These are phyloP conservation scores for Matsumyia berberina DNA, from an alignment of 2,888 invertebrate species.

Conservation along the genomic window DNA sequence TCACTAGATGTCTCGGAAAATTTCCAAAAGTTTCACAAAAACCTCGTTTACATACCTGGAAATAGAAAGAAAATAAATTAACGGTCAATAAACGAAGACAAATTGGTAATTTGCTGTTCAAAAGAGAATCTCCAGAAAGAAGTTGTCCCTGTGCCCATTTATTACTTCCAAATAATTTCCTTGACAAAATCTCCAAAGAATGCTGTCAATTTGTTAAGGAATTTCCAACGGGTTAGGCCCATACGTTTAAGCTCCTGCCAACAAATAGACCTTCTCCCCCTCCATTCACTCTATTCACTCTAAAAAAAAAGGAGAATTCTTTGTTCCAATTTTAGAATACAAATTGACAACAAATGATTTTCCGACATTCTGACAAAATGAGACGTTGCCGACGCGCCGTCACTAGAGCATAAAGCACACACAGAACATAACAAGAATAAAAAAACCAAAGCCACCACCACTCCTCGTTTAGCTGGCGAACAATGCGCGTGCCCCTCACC, in stretches of 20 bases:
- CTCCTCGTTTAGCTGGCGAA: neutral
- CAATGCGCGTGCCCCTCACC: slow-evolving; percentile 2
- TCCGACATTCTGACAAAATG: slow-evolving; percentile 44
- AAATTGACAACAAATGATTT: slow-evolving; percentile 69
- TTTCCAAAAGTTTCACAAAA: neutral
- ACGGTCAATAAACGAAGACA: neutral
- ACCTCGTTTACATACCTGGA: slow-evolving; percentile 59
- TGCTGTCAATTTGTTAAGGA: slow-evolving; percentile 38
- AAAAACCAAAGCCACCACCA: slow-evolving; percentile 32
- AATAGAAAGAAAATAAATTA: slow-evolving; percentile 27
- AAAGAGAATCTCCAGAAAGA: neutral
- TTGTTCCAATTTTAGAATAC: slow-evolving; percentile 62
- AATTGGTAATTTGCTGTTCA: neutral
- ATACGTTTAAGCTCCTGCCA: slow-evolving; percentile 24
- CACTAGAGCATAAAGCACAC: slow-evolving; percentile 61
- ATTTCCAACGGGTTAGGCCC: slow-evolving; percentile 39
- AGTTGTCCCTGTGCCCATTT: slow-evolving; percentile 7
- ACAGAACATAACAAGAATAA: slow-evolving; percentile 3
- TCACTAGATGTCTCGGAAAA: neutral
- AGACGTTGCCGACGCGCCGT: slow-evolving; percentile 11
- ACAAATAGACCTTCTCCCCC: slow-evolving; percentile 14
- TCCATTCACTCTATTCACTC: neutral
- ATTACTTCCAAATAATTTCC: slow-evolving; percentile 33
- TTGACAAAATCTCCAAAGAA: slow-evolving; percentile 27
- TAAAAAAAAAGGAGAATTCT: slow-evolving; percentile 40